Evolutionary conservation across 1,140 invertebrate species (phyloP).

Genomic region (Eueides isabella): DNA sequence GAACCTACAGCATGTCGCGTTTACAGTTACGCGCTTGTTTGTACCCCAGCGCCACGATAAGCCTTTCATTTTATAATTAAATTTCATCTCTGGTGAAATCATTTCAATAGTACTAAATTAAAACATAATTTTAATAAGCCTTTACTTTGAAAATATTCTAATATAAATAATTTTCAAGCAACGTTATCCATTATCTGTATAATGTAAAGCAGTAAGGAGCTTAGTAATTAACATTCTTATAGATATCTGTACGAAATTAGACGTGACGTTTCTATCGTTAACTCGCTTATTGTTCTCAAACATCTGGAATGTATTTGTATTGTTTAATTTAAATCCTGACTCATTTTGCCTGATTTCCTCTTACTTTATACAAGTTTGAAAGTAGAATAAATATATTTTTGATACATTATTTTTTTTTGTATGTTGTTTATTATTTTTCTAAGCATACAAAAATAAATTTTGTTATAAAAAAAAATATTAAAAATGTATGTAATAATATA

Average conservation of each 20-base stretch:
- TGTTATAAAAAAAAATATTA: no score
- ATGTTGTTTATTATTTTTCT: neutral
- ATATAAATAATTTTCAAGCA: neutral
- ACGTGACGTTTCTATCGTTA: slow-evolving; percentile 29
- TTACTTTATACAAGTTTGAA: neutral
- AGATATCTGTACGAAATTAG: slow-evolving; percentile 35
- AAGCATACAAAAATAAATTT: no score
- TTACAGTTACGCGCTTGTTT: no score
- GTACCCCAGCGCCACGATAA: no score
- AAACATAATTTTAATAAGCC: no score
- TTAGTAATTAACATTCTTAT: slow-evolving; percentile 75
- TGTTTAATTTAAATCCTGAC: slow-evolving; percentile 5
- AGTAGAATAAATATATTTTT: neutral
- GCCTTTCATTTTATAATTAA: no score
- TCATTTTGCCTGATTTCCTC: neutral
- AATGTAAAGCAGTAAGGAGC: slow-evolving; percentile 50
- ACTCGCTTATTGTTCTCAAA: slow-evolving; percentile 32
- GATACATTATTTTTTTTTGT: neutral
- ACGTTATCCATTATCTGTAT: slow-evolving; percentile 31
- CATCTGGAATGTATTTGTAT: slow-evolving; percentile 38
- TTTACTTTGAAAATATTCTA: neutral
- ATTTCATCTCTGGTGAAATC: no score
- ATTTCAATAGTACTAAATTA: no score
- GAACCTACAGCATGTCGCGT: no score
- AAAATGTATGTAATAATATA: no score